Evolutionary conservation across 2,113 vertebrate genomes (phyloP), one percentile per base, ranked within the genome.

Genomic region (Hippoglossus stenolepis): DNA sequence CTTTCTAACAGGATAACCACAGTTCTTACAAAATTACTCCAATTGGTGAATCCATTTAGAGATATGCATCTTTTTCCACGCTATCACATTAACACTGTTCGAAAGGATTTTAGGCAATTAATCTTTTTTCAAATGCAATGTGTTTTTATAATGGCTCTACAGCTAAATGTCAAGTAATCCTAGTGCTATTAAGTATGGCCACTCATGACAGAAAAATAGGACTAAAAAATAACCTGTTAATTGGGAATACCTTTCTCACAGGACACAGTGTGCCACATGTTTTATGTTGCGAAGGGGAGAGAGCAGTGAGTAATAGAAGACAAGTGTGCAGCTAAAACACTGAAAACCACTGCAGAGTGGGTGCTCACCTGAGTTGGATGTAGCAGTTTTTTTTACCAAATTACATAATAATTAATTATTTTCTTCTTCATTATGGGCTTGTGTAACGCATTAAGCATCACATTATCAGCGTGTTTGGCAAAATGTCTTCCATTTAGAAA

Each of bases 141-240:
- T 53, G 6, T 54, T 54, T 54, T 54, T 31, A 47, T 5, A 65
- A 56, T 51, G 35, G 45, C 57, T 51, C 17, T n/a, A 21, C 20
- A 43, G 43, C 79, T 65, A 66, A 82, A 75, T 67, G 70, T 77
- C 73, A 79, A 26, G 51, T 80, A 21, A 70, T 84, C 61, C 65
- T 3, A 62, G 45, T 38, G 47, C 15, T 8, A 15, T 43, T 59
- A 67, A 23, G 24, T 63, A 11, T 20, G 15, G 24, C 18, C 28
- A 21, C 43, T 70, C 68, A 68, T 20, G 31, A 70, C 64, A 66
- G 43, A 28, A 35, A 58, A 82, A 58, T 28, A 20, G 4, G 31
- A 65, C 43, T 83, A 3, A 40, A 70, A 69, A 72, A 64, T 62
- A 53, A 57, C 57, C 63, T 70, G 61, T 49, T 79, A 63, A 17